Evolutionary conservation across 1,140 invertebrate genomes (phyloP).

Genomic region (Uloborus diversus): DNA sequence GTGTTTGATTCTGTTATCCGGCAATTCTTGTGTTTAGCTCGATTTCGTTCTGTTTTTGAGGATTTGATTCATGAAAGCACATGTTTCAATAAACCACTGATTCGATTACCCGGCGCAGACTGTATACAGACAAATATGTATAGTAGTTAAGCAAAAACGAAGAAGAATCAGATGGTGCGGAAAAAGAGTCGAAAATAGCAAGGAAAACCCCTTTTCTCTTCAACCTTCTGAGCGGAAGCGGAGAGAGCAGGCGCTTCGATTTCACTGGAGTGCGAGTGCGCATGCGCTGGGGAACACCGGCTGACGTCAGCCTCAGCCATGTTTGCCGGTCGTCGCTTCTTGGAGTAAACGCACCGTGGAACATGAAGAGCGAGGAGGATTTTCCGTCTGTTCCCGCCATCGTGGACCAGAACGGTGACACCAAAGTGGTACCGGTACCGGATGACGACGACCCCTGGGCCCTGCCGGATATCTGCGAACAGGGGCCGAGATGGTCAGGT

Average conservation of each 20-base stretch:
- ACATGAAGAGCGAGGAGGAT: conserved; percentile 4
- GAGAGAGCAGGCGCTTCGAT: neutral
- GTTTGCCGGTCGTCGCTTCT: neutral
- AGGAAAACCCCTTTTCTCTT: neutral
- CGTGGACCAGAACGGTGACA: neutral
- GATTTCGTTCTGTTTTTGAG: too few relatives aligned
- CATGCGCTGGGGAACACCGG: neutral
- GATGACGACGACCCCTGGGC: conserved; percentile 60
- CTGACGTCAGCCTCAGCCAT: conserved; percentile 17
- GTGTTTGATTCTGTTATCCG: too few relatives aligned
- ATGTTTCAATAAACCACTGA: too few relatives aligned
- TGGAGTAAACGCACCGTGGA: neutral
- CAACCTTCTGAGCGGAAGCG: neutral
- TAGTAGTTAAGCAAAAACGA: too few relatives aligned
- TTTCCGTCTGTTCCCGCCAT: neutral
- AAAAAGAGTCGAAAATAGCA: neutral
- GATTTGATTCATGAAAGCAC: too few relatives aligned
- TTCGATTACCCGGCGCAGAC: neutral
- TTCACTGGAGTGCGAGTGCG: neutral
- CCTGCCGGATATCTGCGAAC: conserved; percentile 59
- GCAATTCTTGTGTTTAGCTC: too few relatives aligned
- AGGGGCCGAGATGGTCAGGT: conserved; percentile 59
- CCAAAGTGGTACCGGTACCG: neutral
- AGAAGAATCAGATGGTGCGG: neutral
- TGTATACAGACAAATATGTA: too few relatives aligned